Base-by-base conservation (phyloP, 2,113 vertebrate species). In the Cyprinodon brontotheroides region DNA sequence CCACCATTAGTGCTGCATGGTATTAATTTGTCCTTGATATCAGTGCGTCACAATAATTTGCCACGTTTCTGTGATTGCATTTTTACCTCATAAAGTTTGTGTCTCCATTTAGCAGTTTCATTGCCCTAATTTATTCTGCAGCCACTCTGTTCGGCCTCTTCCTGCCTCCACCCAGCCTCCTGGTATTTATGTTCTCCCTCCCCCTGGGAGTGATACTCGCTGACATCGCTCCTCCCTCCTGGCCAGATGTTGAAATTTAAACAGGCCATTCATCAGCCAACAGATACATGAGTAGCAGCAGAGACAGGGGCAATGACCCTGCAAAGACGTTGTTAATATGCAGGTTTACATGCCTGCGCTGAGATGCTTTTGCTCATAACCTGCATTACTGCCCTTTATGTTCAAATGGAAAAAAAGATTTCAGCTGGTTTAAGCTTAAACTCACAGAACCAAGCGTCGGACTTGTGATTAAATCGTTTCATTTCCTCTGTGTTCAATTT, bases 201-300 rank as follows among this genome's bases (percentile, higher is more conserved):
- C 75, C 62, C 59, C 14, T 15, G 70, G 65, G 69, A 80, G 67
- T 65, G 64, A 85, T 88, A 70, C 70, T 83, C 70, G 5, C 45
- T 45, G 57, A 84, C 81, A 80, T 78, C 12, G 65, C 80, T 79
- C 78, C 77, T 81, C 80, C 74, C 83, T 75, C 50, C 59, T 75
- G 75, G 71, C 86, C 92, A 93, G 91, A 91, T 91, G 91, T 91
- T 86, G 73, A 84, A 79, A 80, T 70, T 87, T 86, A 90, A 92
- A 85, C 80, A 88, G 37, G 15, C 68, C 77, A 76, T 89, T 87
- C 84, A 72, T 86, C 81, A 89, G 39, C 60, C 41, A 14, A 39
- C 57, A 86, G 74, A 80, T 71, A 77, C 41, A 71, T n/a, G 43
- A 77, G 71, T 62, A 69, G 61, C 77, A 62, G 57, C 14, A 75